Evolutionary conservation across 2,113 vertebrate genomes (phyloP).

Genomic region (Rhinichthys klamathensis): DNA sequence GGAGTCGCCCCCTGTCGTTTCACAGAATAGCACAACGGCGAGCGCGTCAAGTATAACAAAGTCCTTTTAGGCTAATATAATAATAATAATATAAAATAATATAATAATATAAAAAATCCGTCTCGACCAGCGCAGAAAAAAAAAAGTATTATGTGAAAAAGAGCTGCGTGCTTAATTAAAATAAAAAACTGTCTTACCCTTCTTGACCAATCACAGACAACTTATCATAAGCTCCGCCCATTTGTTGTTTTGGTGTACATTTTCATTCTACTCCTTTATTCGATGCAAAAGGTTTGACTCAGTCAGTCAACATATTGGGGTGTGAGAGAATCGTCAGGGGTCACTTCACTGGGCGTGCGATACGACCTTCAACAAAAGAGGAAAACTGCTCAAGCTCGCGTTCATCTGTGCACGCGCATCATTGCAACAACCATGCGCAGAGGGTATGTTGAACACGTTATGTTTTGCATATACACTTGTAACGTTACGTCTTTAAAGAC

Average conservation of each 20-base stretch:
- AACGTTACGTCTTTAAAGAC: background rate
- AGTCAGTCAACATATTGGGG: background rate
- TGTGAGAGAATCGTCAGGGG: background rate
- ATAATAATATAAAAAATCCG: no score
- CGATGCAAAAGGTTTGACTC: background rate
- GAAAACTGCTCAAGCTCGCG: background rate
- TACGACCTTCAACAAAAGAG: conserved; percentile 2
- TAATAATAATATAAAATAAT: no score
- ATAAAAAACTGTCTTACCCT: no score
- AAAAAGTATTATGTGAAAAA: no score
- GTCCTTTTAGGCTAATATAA: no score
- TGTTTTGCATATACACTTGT: background rate
- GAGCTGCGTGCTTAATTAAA: no score
- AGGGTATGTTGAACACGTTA: background rate
- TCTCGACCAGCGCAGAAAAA: no score
- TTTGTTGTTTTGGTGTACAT: background rate
- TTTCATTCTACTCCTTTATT: background rate
- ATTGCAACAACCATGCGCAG: background rate
- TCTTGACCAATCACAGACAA: background rate
- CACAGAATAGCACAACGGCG: no score
- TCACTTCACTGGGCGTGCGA: background rate
- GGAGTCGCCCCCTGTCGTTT: no score
- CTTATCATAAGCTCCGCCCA: background rate
- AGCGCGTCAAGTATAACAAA: no score
- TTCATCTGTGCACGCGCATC: background rate